Conservation (phyloP, 2,113 vertebrate genomes). For the Onychostoma macrolepis region DNA sequence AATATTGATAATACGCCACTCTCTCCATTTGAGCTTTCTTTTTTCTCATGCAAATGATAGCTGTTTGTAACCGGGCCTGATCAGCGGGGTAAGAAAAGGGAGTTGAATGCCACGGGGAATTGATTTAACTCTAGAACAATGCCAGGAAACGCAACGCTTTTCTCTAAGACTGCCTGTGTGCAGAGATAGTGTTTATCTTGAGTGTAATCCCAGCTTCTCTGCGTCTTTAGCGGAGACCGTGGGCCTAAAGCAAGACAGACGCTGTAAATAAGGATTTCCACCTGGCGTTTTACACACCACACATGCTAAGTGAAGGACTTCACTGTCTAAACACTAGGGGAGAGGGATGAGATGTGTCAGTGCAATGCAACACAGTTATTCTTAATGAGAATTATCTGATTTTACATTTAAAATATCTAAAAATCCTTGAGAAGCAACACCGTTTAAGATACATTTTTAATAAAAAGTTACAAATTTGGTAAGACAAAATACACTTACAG, state of each 20-base stretch:
- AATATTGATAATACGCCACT: slow-evolving; percentile 72
- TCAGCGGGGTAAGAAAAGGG: slow-evolving; percentile 68
- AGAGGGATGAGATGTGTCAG: background rate
- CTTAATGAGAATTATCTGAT: background rate
- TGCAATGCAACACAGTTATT: background rate
- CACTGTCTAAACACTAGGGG: background rate
- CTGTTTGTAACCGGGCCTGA: slow-evolving; percentile 75
- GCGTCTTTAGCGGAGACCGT: slow-evolving; percentile 46
- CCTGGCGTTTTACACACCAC: slow-evolving; percentile 41
- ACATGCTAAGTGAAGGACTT: slow-evolving; percentile 48
- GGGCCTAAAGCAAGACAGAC: slow-evolving; percentile 39
- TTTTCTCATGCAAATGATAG: slow-evolving; percentile 71
- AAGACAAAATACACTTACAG: background rate
- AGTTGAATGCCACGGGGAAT: slow-evolving; percentile 66
- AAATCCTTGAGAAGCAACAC: background rate
- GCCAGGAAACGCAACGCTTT: slow-evolving; percentile 42
- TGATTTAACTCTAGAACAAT: slow-evolving; percentile 76
- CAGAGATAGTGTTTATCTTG: slow-evolving; percentile 62
- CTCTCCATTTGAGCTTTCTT: slow-evolving; percentile 52
- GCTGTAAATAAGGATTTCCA: slow-evolving; percentile 57
- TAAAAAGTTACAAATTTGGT: too few species aligned
- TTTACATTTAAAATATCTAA: background rate
- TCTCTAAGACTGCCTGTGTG: slow-evolving; percentile 49
- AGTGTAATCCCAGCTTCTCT: slow-evolving; percentile 60
- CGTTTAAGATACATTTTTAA: background rate